Conservation (phyloP, 2,888 invertebrate species). For the Brachyptera risi region DNA sequence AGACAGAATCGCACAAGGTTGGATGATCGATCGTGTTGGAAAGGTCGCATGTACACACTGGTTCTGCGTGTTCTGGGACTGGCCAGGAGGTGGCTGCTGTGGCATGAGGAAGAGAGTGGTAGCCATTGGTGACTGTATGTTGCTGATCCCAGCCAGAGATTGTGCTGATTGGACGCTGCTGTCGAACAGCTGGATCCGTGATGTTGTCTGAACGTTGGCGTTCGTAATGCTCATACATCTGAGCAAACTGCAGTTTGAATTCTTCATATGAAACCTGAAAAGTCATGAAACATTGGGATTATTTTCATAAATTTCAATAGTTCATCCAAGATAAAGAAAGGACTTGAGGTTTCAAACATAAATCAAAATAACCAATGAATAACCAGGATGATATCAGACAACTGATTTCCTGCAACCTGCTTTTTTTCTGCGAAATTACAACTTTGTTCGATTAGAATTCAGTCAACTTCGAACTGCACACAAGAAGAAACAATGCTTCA, state of each 20-base stretch:
- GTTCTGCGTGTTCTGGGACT: neutral
- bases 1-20: neutral
- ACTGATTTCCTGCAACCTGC: no score
- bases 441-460: no score
- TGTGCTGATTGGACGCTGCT: constrained; percentile 91
- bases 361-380: no score
- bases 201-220: constrained; percentile 91
- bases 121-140: constrained; percentile 40
- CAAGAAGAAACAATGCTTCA: no score
- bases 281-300: no score
- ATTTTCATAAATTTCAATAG: no score
- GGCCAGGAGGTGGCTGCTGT: constrained; percentile 21
- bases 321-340: no score
- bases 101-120: constrained; percentile 40
- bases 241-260: constrained; percentile 94
- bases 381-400: no score
- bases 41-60: constrained; percentile 14
- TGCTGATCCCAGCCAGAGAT: constrained; percentile 89
- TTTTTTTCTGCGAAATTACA: no score
- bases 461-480: no score
- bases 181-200: constrained; percentile 88
- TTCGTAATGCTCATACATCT: constrained; percentile 96
- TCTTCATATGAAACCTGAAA: constrained; percentile 93
- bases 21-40: neutral
- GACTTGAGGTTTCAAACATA: no score